phyloP scores from a whole-genome alignment of 2,113 vertebrate species.

The Gallinago media region DNA sequence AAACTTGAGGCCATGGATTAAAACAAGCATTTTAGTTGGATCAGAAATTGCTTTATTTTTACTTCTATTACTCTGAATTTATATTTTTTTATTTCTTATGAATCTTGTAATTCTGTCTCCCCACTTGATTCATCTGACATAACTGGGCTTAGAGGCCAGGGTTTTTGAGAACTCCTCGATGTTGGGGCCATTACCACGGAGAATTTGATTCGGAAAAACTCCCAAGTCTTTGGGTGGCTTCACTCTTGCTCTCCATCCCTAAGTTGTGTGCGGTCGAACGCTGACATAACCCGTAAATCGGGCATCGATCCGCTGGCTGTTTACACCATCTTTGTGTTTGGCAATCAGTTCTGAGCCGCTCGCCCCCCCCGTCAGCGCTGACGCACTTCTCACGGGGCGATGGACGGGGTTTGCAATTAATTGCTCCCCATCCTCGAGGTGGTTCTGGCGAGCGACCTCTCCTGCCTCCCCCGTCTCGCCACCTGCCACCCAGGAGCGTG shows the following conservation, averaged over 20 bases:
- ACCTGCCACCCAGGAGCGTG: accelerated
- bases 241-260: accelerated
- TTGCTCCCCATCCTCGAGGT: neutral
- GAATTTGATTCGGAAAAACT: neutral
- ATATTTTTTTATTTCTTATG: neutral
- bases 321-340: neutral
- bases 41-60: neutral
- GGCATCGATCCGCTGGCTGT: neutral
- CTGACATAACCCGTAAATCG: neutral
- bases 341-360: neutral
- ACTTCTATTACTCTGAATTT: neutral
- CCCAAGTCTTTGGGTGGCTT: neutral
- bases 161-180: neutral
- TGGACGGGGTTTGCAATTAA: neutral
- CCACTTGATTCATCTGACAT: neutral
- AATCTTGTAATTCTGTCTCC: neutral
- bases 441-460: neutral
- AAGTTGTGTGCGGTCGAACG: neutral
- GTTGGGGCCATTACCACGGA: accelerated
- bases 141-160: neutral
- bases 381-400: neutral
- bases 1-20: neutral
- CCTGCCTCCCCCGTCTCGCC: neutral
- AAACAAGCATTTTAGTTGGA: neutral
- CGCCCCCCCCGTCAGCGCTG: neutral